phyloP scores from a whole-genome alignment of 1,140 invertebrate genomes.

The Eubasilissa regina region DNA sequence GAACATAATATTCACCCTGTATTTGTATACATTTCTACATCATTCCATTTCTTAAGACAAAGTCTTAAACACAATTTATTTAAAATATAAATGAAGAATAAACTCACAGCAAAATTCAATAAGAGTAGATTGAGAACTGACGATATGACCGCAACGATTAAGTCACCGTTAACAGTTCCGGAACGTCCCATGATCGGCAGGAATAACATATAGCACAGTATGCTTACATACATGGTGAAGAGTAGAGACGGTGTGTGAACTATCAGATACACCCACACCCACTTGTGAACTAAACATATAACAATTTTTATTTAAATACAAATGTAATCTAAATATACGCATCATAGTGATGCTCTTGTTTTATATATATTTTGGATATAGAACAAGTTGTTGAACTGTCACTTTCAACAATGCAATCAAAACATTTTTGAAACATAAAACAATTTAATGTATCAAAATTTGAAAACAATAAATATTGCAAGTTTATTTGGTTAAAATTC shows the following conservation, averaged over 20 bases:
- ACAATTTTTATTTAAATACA: neutral
- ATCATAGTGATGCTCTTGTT: no score
- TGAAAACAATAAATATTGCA: no score
- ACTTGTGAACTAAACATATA: conserved; percentile 49
- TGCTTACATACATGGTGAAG: conserved; percentile 39
- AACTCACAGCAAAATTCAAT: conserved; percentile 48
- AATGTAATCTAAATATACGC: no score
- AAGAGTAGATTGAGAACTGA: conserved; percentile 10
- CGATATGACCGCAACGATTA: conserved; percentile 47
- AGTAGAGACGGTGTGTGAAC: conserved; percentile 50
- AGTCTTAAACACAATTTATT: neutral
- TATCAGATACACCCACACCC: conserved; percentile 54
- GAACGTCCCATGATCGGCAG: conserved; percentile 50
- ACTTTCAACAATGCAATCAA: no score
- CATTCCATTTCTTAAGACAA: neutral
- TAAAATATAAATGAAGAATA: neutral
- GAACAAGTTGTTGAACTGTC: no score
- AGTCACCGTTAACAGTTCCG: conserved; percentile 50
- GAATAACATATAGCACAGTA: conserved; percentile 45
- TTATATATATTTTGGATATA: no score
- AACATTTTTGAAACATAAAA: no score
- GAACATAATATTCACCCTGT: no score
- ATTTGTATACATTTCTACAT: neutral
- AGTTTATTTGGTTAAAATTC: no score
- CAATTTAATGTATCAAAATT: no score